Evolutionary conservation across 2,797 vertebrate species (phyloP), one percentile per base, ranked within the genome.

Genomic region (Phylloscopus collybita): DNA sequence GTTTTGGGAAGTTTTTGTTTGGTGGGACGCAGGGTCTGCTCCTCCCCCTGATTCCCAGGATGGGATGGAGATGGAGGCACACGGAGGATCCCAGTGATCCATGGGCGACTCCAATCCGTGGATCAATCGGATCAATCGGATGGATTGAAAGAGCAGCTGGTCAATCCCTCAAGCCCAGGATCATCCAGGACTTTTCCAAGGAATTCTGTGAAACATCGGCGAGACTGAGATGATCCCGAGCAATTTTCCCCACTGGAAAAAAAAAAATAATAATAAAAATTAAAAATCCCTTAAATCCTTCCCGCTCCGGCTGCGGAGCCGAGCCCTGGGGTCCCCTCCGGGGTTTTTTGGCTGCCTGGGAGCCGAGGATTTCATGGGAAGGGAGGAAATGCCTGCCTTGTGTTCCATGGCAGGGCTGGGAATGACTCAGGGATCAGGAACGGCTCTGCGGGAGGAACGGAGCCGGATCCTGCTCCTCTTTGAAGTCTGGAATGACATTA

Each of bases 371-470:
- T 96, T 50, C 19, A 38, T 1, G 23, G 80, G 79, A 47, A 88
- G 60, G 78, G 82, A 96, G 93, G 90, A 95, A 92, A 73, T 75
- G 62, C 73, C 91, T 69, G 7, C 3, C 42, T 15, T 2, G 34
- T 1, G 11, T 20, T 74, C 4, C 59, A 16, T 5, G 59, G 91
- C 21, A 66, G 84, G 47, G 81, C 88, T 30, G 93, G 82, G 65
- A 49, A 50, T 92, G 91, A 94, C 75, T 95, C 88, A 75, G 92
- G 88, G 53, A 25, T 5, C 54, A 72, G 86, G 76, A 57, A 87
- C 27, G 17, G 51, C 75, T 51, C 66, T 1, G 61, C 10, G 5
- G 92, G 73, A 65, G 90, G 34, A 75, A 3, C 1, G 1, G 74
- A 14, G 44, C 66, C 5, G 50, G 86, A 66, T 74, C 89, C 87